Conservation (phyloP, 2,888 invertebrate genomes). For the Antitype chi region DNA sequence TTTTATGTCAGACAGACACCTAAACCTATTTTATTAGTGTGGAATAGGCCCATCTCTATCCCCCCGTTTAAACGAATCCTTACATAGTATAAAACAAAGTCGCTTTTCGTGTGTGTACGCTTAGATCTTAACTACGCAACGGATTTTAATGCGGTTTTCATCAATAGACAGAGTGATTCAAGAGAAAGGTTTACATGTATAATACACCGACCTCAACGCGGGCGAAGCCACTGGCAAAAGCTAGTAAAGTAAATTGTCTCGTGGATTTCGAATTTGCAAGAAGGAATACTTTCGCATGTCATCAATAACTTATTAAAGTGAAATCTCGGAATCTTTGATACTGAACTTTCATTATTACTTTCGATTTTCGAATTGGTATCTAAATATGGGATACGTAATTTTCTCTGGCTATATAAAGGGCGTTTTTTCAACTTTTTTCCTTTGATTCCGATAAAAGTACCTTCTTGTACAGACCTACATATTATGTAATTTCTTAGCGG, state of each 20-base stretch:
- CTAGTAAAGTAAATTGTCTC: not conserved
- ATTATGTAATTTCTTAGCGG: constrained; percentile 16
- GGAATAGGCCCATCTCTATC: not conserved
- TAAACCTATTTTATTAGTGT: constrained; percentile 19
- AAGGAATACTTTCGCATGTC: not conserved
- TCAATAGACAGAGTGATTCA: no score
- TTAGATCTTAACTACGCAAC: no score
- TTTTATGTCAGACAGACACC: constrained; percentile 10
- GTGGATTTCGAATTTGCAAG: not conserved
- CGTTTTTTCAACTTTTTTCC: constrained; percentile 7
- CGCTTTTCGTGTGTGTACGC: no score
- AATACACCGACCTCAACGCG: no score
- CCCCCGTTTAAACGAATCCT: no score
- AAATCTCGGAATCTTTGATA: constrained; percentile 4
- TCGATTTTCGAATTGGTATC: not conserved
- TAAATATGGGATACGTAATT: not conserved
- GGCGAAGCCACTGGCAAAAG: no score
- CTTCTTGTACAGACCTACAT: not conserved
- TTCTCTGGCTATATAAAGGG: not conserved
- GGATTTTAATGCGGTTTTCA: no score
- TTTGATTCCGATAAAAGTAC: constrained; percentile 10
- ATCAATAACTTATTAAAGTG: not conserved
- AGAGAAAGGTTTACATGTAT: no score
- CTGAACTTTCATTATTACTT: not conserved
- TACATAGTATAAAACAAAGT: no score